Evolutionary conservation across 2,888 invertebrate species (phyloP), one percentile per base, ranked within the genome.

Genomic region (Argyresthia albistria): DNA sequence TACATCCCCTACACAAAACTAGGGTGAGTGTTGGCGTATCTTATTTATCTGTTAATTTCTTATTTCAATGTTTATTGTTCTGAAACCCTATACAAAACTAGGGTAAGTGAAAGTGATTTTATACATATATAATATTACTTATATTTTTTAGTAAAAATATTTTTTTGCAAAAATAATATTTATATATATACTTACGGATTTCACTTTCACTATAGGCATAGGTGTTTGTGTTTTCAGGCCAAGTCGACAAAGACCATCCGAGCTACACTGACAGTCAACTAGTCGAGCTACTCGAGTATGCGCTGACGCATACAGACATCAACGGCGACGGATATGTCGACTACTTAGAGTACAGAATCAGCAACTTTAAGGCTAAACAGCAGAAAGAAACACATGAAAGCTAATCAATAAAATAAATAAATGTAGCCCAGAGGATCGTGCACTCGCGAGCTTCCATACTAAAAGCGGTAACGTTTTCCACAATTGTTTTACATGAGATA

Each of bases 251-350:
- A 15, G 64, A 73, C n/a, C 70, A 77, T 25, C 16, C 56, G 0
- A 62, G 69, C 0, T 89, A 90, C 58, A 74, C 87, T 0, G 93
- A 93, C 60, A 76, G 83, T 0, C 80, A 89, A 46, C 64, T 93
- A 0, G 80, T 83, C 56, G 71, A 76, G 1, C 69, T 90, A 0
- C 65, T 92, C 43, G 93, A 94, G 62, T 86, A 90, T 9, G 91
- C 93, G 0, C 70, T 95, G 35, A 80, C 79, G 12, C 81, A 89
- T 53, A 90, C 92, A 55, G 95, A 95, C 66, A 66, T 86, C 35
- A 91, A 95, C 66, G 83, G 88, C 25, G 95, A 96, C 64, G 95
- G 95, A 0, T 94, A 83, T 64, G 89, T 96, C 39, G 92, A 90
- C 58, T 93, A 92, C 65, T 60, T 80, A 4, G 93, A 93, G 67